Base-by-base conservation (phyloP, 2,797 vertebrate species). In the Falco rusticolus region DNA sequence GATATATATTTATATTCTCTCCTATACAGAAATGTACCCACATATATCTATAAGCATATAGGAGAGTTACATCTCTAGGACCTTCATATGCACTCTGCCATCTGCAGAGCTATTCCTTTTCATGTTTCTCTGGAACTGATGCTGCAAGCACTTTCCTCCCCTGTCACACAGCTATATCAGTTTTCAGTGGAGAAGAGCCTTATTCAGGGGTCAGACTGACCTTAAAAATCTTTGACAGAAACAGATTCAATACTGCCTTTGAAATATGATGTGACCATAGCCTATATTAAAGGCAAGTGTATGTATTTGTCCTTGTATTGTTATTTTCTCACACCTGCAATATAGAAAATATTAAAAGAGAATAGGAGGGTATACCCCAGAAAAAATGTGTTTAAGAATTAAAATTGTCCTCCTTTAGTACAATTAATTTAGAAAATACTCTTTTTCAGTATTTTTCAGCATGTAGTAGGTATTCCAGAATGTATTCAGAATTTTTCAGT, bases 181-280 rank as follows among this genome's bases (percentile, higher is more conserved):
- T 61, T 88, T 66, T 80, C 51, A 70, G 65, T 41, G 22, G 33
- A 87, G 51, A 76, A 79, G 2, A 83, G 85, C 17, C 15, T 69
- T 77, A 80, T 84, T 70, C 39, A 83, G 76, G 50, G 37, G 47
- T 86, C 71, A 93, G 28, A 25, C 20, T 74, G 57, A 74, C 34
- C 64, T 74, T 78, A 87, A 70, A 80, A 77, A 59, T 77, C 29
- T 85, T 83, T 83, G 37, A 21, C 33, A 91, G 25, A 43, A 66
- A 34, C 10, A 84, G 21, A 83, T 14, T 43, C 47, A 54, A 41
- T 22, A 59, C 5, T 56, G 31, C 5, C 13, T 80, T 89, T 86
- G 71, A 91, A 91, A 83, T 48, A 87, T 7, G 34, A 72, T 78
- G 61, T 86, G 51, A 88, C 51, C 33, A 70, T 28, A 74, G 21